Conservation (phyloP, 1,140 invertebrate species). For the Apis laboriosa region DNA sequence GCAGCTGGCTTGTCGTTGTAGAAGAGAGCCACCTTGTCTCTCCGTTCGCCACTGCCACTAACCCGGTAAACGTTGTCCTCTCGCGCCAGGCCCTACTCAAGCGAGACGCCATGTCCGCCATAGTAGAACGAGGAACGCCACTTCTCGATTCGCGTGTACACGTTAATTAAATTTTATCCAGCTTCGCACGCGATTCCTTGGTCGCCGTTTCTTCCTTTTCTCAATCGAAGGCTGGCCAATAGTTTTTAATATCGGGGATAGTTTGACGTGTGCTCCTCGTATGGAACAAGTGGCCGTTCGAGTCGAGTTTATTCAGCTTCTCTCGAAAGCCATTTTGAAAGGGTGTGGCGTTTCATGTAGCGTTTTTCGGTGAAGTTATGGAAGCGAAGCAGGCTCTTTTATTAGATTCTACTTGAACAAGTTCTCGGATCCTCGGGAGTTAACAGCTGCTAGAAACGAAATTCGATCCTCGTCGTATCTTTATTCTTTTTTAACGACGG, state of each 20-base stretch:
- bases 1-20: constrained; percentile 62
- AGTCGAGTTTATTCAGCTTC: background rate
- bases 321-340: no score
- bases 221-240: background rate
- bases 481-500: no score
- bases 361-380: background rate
- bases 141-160: constrained; percentile 38
- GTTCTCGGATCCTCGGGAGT: no score
- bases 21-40: constrained; percentile 55
- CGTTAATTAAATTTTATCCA: constrained; percentile 74
- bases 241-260: background rate
- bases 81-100: background rate
- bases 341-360: accelerated
- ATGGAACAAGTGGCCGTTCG: no score
- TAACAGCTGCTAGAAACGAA: no score
- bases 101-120: background rate
- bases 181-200: constrained; percentile 49
- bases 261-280: no score
- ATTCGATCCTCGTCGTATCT: no score
- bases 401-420: background rate
- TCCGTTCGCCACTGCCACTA: constrained; percentile 7
- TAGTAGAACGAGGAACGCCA: background rate
- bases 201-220: background rate
- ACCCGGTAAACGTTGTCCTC: constrained; percentile 19
- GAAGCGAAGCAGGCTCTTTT: no score